phyloP scores from a whole-genome alignment of 2,797 vertebrate genomes.

The Ptychadena robeensis region DNA sequence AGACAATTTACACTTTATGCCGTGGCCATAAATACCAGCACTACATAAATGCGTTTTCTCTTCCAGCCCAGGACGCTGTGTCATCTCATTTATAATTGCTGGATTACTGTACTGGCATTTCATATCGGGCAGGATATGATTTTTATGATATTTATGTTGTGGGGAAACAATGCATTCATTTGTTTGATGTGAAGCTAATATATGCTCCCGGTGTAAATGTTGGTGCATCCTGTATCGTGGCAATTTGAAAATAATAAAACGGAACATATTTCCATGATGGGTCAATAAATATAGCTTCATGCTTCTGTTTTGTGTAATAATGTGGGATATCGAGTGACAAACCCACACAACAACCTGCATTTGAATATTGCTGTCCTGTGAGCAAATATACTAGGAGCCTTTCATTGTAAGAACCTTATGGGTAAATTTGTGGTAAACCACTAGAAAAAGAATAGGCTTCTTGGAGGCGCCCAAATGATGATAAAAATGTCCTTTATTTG shows the following conservation, averaged over 20 bases:
- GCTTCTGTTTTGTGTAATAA: background rate
- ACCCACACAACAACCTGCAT: background rate
- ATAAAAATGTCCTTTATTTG: no score
- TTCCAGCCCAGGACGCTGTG: constrained; percentile 10
- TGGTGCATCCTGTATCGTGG: constrained; percentile 12
- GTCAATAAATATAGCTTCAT: constrained; percentile 26
- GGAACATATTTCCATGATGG: constrained; percentile 11
- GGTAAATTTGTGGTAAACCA: no score
- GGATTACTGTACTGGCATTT: constrained; percentile 22
- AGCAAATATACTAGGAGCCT: background rate
- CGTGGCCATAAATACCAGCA: constrained; percentile 31
- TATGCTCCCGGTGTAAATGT: background rate
- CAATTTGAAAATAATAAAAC: constrained; percentile 31
- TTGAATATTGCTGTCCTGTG: background rate
- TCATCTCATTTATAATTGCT: constrained; percentile 52
- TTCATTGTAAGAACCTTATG: no score
- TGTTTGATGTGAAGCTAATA: constrained; percentile 33
- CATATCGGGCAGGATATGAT: constrained; percentile 33
- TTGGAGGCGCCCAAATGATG: no score
- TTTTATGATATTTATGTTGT: constrained; percentile 43
- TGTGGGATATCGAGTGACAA: background rate
- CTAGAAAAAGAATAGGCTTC: no score
- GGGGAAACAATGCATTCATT: constrained; percentile 37
- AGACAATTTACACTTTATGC: constrained; percentile 47
- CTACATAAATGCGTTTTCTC: constrained; percentile 44